A percentile compares a stretch with the other conserved stretches of the same genome.
These are phyloP conservation scores for Megalurothrips usitatus DNA, from an alignment of 2,888 invertebrate species.

Conservation along the genomic window DNA sequence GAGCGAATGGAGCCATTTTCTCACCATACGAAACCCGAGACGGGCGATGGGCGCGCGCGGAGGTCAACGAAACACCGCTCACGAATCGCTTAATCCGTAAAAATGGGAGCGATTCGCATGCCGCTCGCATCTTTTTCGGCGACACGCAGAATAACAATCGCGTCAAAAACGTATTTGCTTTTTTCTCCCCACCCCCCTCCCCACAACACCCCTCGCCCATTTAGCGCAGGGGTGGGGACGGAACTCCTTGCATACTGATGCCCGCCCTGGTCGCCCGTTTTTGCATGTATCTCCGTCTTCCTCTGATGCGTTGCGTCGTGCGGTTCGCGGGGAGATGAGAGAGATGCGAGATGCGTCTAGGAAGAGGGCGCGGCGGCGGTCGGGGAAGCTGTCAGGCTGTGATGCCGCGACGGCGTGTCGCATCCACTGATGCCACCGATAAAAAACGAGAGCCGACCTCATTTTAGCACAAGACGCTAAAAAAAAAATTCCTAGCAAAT, in stretches of 20 bases:
- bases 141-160: neutral
- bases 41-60: neutral
- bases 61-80: neutral
- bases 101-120: neutral
- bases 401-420: too few relatives aligned
- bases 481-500: too few relatives aligned
- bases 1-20: constrained; percentile 21
- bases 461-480: too few relatives aligned
- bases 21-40: neutral
- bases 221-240: too few relatives aligned
- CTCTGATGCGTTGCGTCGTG: neutral
- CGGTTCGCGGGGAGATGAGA: neutral
- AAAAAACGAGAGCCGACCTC: too few relatives aligned
- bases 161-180: constrained; percentile 17
- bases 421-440: too few relatives aligned
- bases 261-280: too few relatives aligned
- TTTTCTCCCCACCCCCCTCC: neutral
- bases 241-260: too few relatives aligned
- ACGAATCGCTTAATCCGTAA: constrained; percentile 22
- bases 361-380: too few relatives aligned
- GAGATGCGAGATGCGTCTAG: too few relatives aligned
- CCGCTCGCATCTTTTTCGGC: neutral
- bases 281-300: neutral
- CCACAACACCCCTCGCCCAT: neutral
- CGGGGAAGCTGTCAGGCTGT: too few relatives aligned